Percentiles rank a stretch among this genome's conserved stretches.
phyloP scores from a whole-genome alignment of 2,888 invertebrate genomes.

The Boloria selene region DNA sequence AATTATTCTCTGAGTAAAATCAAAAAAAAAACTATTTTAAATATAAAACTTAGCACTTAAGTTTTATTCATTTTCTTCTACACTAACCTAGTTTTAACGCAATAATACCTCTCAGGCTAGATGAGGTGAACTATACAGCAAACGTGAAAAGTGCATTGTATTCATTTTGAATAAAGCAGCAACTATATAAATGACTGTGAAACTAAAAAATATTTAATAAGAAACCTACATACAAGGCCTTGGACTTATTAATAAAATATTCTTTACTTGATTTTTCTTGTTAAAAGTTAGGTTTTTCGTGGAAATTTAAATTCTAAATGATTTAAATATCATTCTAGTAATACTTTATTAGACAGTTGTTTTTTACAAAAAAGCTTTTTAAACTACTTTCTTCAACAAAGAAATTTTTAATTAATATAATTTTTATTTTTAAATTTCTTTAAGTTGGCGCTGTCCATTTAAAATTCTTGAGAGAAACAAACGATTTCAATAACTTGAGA shows the following conservation, averaged over 20 bases:
- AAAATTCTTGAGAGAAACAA: too few species aligned
- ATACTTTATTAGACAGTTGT: too few species aligned
- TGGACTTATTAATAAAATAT: conserved; percentile 19
- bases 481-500: too few species aligned
- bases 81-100: conserved; percentile 29
- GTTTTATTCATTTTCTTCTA: conserved; percentile 22
- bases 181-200: conserved; percentile 20
- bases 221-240: conserved; percentile 16
- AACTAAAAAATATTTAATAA: conserved; percentile 18
- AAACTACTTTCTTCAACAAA: too few species aligned
- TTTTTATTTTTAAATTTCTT: too few species aligned
- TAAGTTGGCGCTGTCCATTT: too few species aligned
- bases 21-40: conserved; percentile 6
- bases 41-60: conserved; percentile 10
- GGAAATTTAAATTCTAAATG: too few species aligned
- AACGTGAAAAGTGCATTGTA: conserved; percentile 19
- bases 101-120: conserved; percentile 26
- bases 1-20: neutral
- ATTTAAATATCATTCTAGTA: too few species aligned
- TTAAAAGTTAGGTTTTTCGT: neutral
- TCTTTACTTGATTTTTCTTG: conserved; percentile 12
- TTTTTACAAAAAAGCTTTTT: too few species aligned
- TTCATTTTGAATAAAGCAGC: conserved; percentile 16
- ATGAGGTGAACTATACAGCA: conserved; percentile 26
- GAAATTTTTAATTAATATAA: too few species aligned